Evolutionary conservation across 2,113 vertebrate genomes (phyloP).

Genomic region (Protomyctophum bolini): DNA sequence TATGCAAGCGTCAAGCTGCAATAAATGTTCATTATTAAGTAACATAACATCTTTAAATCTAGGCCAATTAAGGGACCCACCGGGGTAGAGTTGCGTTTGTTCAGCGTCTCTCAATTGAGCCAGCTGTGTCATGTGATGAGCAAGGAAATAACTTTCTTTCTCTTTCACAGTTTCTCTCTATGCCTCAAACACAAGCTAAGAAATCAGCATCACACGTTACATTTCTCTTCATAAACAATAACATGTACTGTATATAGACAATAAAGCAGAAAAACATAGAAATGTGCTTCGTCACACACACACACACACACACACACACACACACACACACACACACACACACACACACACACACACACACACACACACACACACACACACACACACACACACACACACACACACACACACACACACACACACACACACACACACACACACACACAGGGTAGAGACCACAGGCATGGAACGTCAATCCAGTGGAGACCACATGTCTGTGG

Average conservation of each 20-base stretch:
- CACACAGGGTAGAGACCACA: conserved; percentile 60
- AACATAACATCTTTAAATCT: conserved; percentile 20
- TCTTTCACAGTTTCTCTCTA: conserved; percentile 16
- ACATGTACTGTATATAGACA: too few relatives aligned
- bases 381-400: not conserved
- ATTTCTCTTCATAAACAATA: too few relatives aligned
- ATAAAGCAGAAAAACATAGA: too few relatives aligned
- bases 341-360: conserved; percentile 1
- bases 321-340: conserved; percentile 9
- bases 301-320: conserved; percentile 17
- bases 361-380: not conserved
- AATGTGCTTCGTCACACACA: conserved; percentile 9
- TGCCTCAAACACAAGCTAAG: conserved; percentile 16
- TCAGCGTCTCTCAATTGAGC: not conserved
- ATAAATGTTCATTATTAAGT: conserved; percentile 16
- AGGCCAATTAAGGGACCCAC: not conserved
- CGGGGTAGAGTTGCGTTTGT: not conserved
- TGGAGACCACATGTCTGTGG: conserved; percentile 75
- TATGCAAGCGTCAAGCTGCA: conserved; percentile 13
- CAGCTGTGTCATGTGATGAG: conserved; percentile 21
- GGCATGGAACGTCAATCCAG: conserved; percentile 60
- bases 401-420: not conserved
- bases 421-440: not conserved
- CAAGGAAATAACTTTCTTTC: conserved; percentile 38
- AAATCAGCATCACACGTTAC: too few relatives aligned